Conservation (phyloP, 1,140 invertebrate species). For the Tetramorium alpestre region DNA sequence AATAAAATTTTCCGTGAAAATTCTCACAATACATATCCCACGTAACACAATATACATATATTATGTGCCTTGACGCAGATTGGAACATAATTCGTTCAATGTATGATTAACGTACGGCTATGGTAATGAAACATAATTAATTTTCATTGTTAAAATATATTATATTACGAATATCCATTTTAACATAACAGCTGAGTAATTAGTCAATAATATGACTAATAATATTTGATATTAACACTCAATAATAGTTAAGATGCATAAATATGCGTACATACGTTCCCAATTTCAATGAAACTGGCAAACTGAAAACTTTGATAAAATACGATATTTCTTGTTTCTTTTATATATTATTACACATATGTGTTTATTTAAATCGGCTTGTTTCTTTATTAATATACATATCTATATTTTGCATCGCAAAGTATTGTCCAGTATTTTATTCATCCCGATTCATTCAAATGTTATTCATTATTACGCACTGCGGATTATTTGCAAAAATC, state of each 20-base stretch:
- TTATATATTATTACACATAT: background rate
- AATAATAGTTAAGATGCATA: background rate
- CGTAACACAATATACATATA: background rate
- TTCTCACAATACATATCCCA: background rate
- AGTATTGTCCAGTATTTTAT: conserved; percentile 17
- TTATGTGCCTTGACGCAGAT: background rate
- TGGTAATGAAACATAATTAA: conserved; percentile 2
- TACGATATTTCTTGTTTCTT: background rate
- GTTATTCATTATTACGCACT: background rate
- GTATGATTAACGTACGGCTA: background rate
- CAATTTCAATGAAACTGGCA: background rate
- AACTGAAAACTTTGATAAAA: background rate
- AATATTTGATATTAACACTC: background rate
- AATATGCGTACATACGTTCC: background rate
- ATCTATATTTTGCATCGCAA: background rate
- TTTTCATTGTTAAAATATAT: conserved; percentile 41
- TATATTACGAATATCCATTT: background rate
- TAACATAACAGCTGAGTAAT: conserved; percentile 6
- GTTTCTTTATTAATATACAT: background rate
- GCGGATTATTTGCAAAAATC: background rate
- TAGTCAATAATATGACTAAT: conserved; percentile 6
- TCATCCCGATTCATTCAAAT: background rate
- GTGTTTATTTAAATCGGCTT: conserved; percentile 14
- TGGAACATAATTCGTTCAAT: conserved; percentile 5
- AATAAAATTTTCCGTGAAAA: background rate